phyloP scores from a whole-genome alignment of 2,113 vertebrate species.

The Sclerurus mexicanus region DNA sequence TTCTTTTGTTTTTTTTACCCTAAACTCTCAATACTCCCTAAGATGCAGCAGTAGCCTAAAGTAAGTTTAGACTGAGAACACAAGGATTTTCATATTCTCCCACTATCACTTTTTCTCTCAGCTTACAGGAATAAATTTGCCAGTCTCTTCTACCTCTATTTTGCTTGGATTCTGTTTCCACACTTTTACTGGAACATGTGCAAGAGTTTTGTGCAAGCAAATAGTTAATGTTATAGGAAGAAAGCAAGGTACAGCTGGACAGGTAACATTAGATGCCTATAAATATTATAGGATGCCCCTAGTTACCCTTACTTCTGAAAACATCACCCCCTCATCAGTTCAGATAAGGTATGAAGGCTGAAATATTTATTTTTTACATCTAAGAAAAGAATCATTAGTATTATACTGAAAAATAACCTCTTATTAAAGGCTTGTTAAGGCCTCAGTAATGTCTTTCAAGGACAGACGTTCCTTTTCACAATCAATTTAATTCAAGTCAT shows the following conservation, averaged over 20 bases:
- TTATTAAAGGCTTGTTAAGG: too few relatives aligned
- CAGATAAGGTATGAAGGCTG: neutral
- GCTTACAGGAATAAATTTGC: neutral
- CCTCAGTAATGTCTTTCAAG: conserved; percentile 48
- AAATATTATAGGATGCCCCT: neutral
- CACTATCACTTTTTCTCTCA: neutral
- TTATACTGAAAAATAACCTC: neutral
- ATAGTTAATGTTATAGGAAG: neutral
- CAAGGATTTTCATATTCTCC: neutral
- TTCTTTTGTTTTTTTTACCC: neutral
- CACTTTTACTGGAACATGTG: neutral
- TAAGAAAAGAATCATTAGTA: neutral
- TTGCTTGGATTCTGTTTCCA: neutral
- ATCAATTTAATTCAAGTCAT: conserved; percentile 68
- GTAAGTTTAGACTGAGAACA: neutral
- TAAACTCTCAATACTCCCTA: neutral
- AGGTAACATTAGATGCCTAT: neutral
- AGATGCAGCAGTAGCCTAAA: neutral
- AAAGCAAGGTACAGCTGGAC: neutral
- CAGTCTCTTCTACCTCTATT: neutral
- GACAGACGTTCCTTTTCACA: conserved; percentile 56
- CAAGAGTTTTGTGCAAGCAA: neutral
- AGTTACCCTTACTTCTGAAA: neutral
- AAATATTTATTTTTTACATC: neutral
- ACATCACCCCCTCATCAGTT: neutral